Evolutionary conservation across 2,113 vertebrate species (phyloP).

Genomic region (Triplophysa siluroides): DNA sequence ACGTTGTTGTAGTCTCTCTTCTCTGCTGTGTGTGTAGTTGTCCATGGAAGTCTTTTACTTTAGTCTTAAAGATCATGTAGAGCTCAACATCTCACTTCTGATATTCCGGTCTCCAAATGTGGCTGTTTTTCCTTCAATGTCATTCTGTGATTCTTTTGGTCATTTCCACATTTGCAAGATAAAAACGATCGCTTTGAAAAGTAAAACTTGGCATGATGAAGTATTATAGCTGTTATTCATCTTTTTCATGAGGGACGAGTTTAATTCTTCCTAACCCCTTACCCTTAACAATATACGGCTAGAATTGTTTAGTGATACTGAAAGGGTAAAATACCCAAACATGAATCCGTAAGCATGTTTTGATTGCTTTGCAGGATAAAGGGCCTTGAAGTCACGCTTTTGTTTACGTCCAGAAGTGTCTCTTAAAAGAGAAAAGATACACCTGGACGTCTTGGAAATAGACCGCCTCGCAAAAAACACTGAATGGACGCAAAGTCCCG

Average conservation of each 20-base stretch:
- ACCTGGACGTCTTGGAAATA: conserved; percentile 38
- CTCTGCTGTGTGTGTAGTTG: no score
- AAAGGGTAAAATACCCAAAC: conserved; percentile 11
- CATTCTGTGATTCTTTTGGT: no score
- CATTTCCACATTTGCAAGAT: no score
- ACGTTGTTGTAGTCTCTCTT: no score
- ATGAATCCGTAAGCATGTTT: not conserved
- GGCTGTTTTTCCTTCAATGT: no score
- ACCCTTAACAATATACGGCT: not conserved
- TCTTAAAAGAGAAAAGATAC: conserved; percentile 40
- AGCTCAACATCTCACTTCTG: not conserved
- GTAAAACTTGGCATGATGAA: no score
- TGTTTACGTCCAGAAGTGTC: conserved; percentile 13
- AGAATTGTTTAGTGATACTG: not conserved
- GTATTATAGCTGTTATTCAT: no score
- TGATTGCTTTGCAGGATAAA: conserved; percentile 14
- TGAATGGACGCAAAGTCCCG: conserved; percentile 10
- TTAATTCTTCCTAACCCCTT: not conserved
- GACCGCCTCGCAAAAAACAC: conserved; percentile 48
- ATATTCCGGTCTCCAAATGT: no score
- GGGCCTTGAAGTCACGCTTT: conserved; percentile 19
- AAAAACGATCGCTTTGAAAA: no score
- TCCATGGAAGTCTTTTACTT: no score
- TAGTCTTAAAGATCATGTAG: no score
- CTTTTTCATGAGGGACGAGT: no score